Percentiles rank a stretch among this genome's conserved stretches.
phyloP scores from a whole-genome alignment of 1,140 invertebrate species.

The Aphelenchoides avenae region DNA sequence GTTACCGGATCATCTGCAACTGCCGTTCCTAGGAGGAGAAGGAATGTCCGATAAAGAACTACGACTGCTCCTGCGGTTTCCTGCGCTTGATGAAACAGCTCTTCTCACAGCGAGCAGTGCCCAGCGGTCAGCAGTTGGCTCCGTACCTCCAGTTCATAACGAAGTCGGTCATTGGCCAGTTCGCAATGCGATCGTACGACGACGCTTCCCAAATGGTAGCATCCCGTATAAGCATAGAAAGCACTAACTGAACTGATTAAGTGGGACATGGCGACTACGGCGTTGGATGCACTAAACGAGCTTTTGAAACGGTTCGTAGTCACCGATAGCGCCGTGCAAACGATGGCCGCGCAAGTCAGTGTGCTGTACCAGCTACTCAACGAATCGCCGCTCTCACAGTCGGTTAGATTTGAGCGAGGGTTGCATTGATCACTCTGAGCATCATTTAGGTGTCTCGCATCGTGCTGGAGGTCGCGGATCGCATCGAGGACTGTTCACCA shows the following conservation, averaged over 20 bases:
- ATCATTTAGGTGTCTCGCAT: slow-evolving; percentile 22
- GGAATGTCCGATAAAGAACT: slow-evolving; percentile 18
- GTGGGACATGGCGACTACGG: slow-evolving; percentile 29
- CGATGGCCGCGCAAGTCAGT: slow-evolving; percentile 24
- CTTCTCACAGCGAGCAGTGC: slow-evolving; percentile 20
- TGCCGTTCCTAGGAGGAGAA: slow-evolving; percentile 32
- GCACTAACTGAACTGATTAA: slow-evolving; percentile 6
- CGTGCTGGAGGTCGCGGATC: slow-evolving; percentile 18
- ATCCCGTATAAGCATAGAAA: not conserved
- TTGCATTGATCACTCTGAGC: not conserved
- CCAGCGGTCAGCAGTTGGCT: slow-evolving; percentile 13
- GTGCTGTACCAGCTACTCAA: slow-evolving; percentile 25
- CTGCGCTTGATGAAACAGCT: slow-evolving; percentile 22
- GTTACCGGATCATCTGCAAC: no score
- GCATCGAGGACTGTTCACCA: slow-evolving; percentile 4
- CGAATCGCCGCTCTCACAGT: slow-evolving; percentile 23
- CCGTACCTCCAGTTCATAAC: slow-evolving; percentile 31
- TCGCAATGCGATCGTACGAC: slow-evolving; percentile 24
- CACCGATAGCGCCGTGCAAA: slow-evolving; percentile 18
- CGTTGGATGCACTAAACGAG: slow-evolving; percentile 27
- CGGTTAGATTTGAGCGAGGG: slow-evolving; percentile 13
- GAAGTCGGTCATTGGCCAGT: slow-evolving; percentile 33
- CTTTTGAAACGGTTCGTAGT: slow-evolving; percentile 30
- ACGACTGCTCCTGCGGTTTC: slow-evolving; percentile 35
- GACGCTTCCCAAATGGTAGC: slow-evolving; percentile 26